Evolutionary conservation across 1,140 invertebrate genomes (phyloP).

Genomic region (Drosophila cardini): DNA sequence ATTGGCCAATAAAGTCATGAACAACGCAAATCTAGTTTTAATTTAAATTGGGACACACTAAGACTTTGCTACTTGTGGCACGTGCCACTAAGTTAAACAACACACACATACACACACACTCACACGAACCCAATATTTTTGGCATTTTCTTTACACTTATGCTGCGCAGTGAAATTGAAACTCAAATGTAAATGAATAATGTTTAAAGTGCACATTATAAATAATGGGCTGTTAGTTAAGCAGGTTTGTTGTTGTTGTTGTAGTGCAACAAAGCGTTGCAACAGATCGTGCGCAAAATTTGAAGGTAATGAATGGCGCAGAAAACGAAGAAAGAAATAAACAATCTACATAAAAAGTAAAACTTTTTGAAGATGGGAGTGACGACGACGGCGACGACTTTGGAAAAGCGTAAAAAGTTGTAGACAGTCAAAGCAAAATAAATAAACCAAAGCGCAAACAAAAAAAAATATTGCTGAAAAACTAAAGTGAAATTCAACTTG

Average conservation of each 20-base stretch:
- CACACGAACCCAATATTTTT: no score
- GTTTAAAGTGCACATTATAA: slow-evolving; percentile 55
- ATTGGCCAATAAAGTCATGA: slow-evolving; percentile 25
- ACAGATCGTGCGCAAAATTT: slow-evolving; percentile 82
- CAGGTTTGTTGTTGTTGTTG: slow-evolving; percentile 53
- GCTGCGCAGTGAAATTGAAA: slow-evolving; percentile 53
- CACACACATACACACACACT: no score
- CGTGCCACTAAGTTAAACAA: slow-evolving; percentile 51
- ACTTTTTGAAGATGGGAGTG: slow-evolving; percentile 51
- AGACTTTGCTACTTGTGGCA: slow-evolving; percentile 16
- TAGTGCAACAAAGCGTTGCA: slow-evolving; percentile 74
- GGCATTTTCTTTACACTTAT: neutral
- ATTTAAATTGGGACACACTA: neutral
- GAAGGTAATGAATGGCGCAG: slow-evolving; percentile 50
- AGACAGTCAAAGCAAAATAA: slow-evolving; percentile 75
- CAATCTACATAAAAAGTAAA: slow-evolving; percentile 73
- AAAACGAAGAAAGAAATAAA: slow-evolving; percentile 42
- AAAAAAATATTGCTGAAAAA: slow-evolving; percentile 57
- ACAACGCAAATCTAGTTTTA: neutral
- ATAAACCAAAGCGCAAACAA: slow-evolving; percentile 52
- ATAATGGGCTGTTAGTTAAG: slow-evolving; percentile 69
- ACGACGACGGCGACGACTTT: slow-evolving; percentile 63
- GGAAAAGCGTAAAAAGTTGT: slow-evolving; percentile 76
- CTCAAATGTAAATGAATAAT: slow-evolving; percentile 51
- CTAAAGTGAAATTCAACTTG: slow-evolving; percentile 72